These are phyloP conservation scores for Barnardius zonarius DNA, from an alignment of 2,113 vertebrate genomes.

Conservation along the genomic window DNA sequence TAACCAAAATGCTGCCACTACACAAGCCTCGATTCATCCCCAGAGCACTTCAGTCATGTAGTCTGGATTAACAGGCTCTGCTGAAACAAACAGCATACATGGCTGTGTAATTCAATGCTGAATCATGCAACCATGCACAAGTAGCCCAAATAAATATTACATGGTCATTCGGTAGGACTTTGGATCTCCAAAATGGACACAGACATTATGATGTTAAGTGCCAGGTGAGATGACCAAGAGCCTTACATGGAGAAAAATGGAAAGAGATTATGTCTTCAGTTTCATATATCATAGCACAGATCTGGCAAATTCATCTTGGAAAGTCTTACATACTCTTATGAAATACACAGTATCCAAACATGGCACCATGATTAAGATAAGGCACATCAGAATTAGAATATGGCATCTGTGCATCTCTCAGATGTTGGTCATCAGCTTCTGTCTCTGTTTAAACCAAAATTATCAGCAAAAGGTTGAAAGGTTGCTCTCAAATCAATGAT, in stretches of 20 bases:
- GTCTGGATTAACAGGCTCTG: not conserved
- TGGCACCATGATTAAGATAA: not conserved
- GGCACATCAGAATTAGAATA: not conserved
- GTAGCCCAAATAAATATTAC: not conserved
- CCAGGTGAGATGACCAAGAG: not conserved
- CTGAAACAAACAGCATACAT: not conserved
- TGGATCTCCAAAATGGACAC: not conserved
- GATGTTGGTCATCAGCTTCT: not conserved
- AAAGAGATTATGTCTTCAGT: not conserved
- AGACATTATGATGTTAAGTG: not conserved
- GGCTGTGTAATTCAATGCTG: not conserved
- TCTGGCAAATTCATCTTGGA: not conserved
- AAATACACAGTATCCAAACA: slow-evolving; percentile 13
- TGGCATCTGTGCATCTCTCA: not conserved
- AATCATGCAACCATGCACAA: not conserved
- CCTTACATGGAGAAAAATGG: slow-evolving; percentile 1
- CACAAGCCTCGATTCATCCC: not conserved
- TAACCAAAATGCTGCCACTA: not conserved
- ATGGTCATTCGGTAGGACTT: not conserved
- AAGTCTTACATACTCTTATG: not conserved
- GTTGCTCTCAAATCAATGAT: not conserved
- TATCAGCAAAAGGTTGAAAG: not conserved
- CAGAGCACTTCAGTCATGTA: not conserved
- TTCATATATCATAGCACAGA: not conserved
- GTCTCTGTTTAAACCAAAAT: not conserved